Base-by-base conservation (phyloP, 2,797 vertebrate genomes). In the Pseudotriccus pelzelni region DNA sequence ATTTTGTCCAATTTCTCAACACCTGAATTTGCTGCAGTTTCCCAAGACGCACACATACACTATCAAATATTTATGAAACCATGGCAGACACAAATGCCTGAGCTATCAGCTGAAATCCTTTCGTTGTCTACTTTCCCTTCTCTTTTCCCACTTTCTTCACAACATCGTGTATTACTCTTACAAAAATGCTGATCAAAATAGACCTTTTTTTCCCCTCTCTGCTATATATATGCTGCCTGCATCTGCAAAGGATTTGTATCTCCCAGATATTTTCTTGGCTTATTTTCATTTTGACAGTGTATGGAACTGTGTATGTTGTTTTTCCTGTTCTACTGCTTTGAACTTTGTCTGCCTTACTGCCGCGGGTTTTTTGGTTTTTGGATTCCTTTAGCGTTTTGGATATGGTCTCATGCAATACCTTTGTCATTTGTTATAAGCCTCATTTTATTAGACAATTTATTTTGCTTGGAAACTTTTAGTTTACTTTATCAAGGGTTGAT, bases 281-380 rank as follows among this genome's bases (percentile, higher is more conserved):
- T 89, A 39, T 92, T 96, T 96, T 95, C 19, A 32, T 87, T 91
- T 93, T 94, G 62, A 88, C 70, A 86, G n/a, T 67, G 8, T 79
- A 44, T 87, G 63, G 19, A 52, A 70, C 47, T 70, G 7, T 36
- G 25, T 62, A 6, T 37, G 70, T 58, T 90, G 32, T 37, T 91
- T 94, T 56, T 95, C 47, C 84, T 82, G 74, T 93, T 73, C 28
- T 84, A 13, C 55, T 91, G 75, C 46, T 89, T 85, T 94, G 80
- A 91, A 86, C 86, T 88, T 74, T 70, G 6, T 46, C 66, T 84
- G 77, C 70, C 34, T 93, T 94, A 72, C 23, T 73, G 86, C 90
- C 70, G 15, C 22, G 43, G 77, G 80, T 69, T 17, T 59, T 46
- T 55, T 53, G 21, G 7, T 22, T 41, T 23, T 41, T 23, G 9